Conservation (phyloP, 1,140 invertebrate genomes). For the Achroia grisella region DNA sequence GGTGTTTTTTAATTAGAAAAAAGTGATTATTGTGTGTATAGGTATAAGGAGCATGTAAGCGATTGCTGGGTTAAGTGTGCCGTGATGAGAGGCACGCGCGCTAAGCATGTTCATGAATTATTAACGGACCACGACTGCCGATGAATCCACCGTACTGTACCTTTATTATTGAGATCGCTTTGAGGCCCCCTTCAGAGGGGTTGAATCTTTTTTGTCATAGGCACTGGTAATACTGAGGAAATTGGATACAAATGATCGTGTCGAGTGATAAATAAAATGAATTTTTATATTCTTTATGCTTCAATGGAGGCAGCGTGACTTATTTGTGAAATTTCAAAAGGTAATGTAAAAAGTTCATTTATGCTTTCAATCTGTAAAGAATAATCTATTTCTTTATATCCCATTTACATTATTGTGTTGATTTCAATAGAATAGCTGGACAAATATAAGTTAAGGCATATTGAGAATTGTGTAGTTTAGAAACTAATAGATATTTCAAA, state of each 20-base stretch:
- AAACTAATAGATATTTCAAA: no score
- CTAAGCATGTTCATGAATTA: slow-evolving; percentile 46
- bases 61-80: slow-evolving; percentile 28
- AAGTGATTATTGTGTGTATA: neutral
- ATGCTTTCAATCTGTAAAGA: no score
- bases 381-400: no score
- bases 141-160: slow-evolving; percentile 26
- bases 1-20: no score
- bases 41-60: slow-evolving; percentile 27
- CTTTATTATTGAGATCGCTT: slow-evolving; percentile 32
- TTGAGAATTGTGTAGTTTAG: no score
- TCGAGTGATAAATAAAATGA: slow-evolving; percentile 3
- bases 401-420: no score
- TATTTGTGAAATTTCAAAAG: no score
- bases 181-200: slow-evolving; percentile 10
- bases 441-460: no score
- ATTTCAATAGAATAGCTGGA: no score
- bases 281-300: slow-evolving; percentile 3
- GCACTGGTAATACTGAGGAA: slow-evolving; percentile 6
- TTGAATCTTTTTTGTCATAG: slow-evolving; percentile 6
- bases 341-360: no score
- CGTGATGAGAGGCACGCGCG: slow-evolving; percentile 25
- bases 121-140: slow-evolving; percentile 23
- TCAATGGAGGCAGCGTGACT: no score
- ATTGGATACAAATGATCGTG: slow-evolving; percentile 9